A percentile compares a stretch with the other conserved stretches of the same genome.
Conservation (phyloP, 2,113 vertebrate genomes). For the Pseudonaja textilis region DNA sequence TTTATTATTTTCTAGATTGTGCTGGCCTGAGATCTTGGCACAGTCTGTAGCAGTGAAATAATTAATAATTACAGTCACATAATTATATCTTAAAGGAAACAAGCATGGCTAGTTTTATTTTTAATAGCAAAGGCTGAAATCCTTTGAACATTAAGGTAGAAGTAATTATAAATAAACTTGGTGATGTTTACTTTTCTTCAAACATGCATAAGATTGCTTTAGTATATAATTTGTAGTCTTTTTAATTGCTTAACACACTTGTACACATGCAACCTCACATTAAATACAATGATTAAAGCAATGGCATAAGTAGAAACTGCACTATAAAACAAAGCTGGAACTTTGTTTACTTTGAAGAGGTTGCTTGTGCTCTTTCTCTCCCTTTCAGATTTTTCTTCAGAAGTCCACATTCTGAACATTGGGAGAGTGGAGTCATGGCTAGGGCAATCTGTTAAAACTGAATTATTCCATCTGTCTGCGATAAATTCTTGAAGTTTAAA, state of each 20-base stretch:
- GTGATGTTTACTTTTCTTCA: background rate
- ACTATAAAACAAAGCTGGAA: background rate
- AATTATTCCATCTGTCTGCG: background rate
- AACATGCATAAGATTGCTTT: background rate
- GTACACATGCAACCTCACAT: background rate
- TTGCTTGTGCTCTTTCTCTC: background rate
- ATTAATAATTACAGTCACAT: background rate
- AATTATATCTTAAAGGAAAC: background rate
- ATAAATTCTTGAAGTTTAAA: constrained; percentile 1
- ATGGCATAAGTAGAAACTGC: background rate
- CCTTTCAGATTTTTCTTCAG: background rate
- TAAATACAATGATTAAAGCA: background rate
- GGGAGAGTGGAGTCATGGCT: too few species aligned
- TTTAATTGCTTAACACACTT: background rate
- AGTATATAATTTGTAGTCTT: background rate
- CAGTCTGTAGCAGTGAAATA: background rate
- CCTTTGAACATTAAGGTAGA: background rate
- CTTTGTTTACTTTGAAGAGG: background rate
- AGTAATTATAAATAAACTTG: background rate
- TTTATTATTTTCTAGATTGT: background rate
- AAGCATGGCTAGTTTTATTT: background rate
- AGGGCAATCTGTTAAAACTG: background rate
- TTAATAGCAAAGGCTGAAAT: background rate
- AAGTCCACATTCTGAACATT: background rate
- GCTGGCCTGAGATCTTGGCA: background rate